Conservation (phyloP, 2,888 invertebrate species). For the Lasioglossum leucozonium region DNA sequence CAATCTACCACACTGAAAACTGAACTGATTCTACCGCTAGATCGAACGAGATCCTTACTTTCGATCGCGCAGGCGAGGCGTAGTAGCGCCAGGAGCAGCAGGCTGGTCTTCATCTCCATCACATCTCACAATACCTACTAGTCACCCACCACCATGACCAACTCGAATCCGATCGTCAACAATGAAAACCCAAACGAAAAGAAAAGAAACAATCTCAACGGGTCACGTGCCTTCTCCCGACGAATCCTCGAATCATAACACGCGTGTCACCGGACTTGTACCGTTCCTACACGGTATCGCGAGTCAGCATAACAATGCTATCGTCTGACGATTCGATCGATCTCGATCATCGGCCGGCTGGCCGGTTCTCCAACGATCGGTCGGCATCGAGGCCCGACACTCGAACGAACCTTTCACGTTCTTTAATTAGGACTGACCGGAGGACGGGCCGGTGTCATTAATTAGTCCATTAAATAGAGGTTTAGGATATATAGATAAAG, state of each 20-base stretch:
- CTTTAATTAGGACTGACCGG: neutral
- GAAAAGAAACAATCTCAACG: neutral
- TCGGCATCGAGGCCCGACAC: neutral
- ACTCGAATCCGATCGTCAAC: neutral
- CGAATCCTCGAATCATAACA: slow-evolving; percentile 6
- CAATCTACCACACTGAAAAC: neutral
- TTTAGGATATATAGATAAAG: neutral
- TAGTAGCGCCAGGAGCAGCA: slow-evolving; percentile 75
- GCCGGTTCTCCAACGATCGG: neutral
- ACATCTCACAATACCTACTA: slow-evolving; percentile 70
- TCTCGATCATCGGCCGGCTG: slow-evolving; percentile 19
- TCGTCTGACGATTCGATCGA: slow-evolving; percentile 15
- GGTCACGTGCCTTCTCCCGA: neutral
- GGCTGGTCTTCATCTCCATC: slow-evolving; percentile 77
- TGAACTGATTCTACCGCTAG: neutral
- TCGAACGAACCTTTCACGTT: neutral
- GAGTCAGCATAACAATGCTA: neutral
- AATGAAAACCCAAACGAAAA: neutral
- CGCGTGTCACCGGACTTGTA: slow-evolving; percentile 4
- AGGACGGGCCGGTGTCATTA: slow-evolving; percentile 29
- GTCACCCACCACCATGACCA: slow-evolving; percentile 14
- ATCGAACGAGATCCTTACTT: slow-evolving; percentile 70
- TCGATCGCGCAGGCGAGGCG: slow-evolving; percentile 75
- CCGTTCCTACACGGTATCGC: slow-evolving; percentile 12
- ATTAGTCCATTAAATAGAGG: slow-evolving; percentile 49